phyloP scores from a whole-genome alignment of 1,140 invertebrate genomes.

The Drosophila kurseongensis region DNA sequence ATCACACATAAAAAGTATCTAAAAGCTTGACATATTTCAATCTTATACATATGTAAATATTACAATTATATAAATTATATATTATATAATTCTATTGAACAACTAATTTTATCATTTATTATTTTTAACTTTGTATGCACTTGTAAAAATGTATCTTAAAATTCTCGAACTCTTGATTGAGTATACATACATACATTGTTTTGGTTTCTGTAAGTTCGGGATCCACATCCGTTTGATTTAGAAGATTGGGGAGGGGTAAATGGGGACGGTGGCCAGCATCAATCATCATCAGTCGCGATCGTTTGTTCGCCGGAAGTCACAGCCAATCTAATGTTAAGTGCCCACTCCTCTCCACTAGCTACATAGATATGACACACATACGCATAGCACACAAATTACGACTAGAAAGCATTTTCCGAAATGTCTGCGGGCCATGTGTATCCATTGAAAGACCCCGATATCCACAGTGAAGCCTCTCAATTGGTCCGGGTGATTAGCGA shows the following conservation, averaged over 20 bases:
- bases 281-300: conserved; percentile 51
- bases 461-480: conserved; percentile 31
- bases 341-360: conserved; percentile 68
- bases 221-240: conserved; percentile 13
- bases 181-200: no score
- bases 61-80: no score
- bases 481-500: conserved; percentile 23
- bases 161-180: no score
- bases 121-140: no score
- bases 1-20: no score
- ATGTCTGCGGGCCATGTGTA: conserved; percentile 41
- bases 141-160: no score
- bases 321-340: conserved; percentile 81
- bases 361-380: conserved; percentile 28
- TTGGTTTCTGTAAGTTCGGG: not conserved
- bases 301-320: conserved; percentile 74
- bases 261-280: conserved; percentile 34
- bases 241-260: not conserved
- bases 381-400: conserved; percentile 51
- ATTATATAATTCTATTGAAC: no score
- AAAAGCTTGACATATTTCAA: no score
- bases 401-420: conserved; percentile 76
- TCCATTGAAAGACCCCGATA: conserved; percentile 14
- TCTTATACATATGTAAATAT: no score
- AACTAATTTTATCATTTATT: no score